These are phyloP conservation scores for human (Homo sapiens) DNA, from an alignment of 2,113 vertebrate species.

Conservation along the genomic window DNA sequence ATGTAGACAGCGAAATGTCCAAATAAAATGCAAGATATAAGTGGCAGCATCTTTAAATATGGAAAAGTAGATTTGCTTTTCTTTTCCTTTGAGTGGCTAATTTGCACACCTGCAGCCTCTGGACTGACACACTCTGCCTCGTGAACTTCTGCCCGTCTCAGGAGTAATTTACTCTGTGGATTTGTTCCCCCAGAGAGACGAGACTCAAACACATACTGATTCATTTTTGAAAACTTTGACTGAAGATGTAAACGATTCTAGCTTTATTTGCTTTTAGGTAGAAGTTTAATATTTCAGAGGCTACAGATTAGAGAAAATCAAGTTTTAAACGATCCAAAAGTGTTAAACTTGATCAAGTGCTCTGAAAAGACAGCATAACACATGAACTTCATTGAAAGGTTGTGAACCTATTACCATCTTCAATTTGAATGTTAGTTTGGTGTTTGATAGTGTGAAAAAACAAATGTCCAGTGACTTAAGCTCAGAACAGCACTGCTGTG, in stretches of 20 bases:
- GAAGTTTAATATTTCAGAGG: background rate
- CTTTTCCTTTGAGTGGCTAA: background rate
- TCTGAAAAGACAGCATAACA: background rate
- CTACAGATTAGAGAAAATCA: background rate
- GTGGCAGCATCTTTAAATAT: background rate
- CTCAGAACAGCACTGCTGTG: background rate
- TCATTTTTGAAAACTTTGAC: background rate
- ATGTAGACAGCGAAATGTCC: background rate
- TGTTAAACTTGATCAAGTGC: background rate
- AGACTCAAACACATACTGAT: background rate
- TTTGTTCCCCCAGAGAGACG: background rate
- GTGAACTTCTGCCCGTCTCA: background rate
- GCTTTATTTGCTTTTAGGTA: background rate
- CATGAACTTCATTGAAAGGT: background rate
- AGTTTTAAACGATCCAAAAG: background rate
- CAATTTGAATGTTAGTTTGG: background rate
- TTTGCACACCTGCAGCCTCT: background rate
- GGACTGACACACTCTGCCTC: background rate
- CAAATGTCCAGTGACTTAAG: background rate
- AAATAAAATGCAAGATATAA: background rate
- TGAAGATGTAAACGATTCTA: background rate
- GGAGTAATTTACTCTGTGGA: background rate
- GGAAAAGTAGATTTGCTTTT: background rate
- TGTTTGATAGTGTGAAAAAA: constrained; percentile 7
- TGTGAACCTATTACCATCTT: background rate